Evolutionary conservation across 2,113 vertebrate species (phyloP).

Genomic region (Polypterus bichir): DNA sequence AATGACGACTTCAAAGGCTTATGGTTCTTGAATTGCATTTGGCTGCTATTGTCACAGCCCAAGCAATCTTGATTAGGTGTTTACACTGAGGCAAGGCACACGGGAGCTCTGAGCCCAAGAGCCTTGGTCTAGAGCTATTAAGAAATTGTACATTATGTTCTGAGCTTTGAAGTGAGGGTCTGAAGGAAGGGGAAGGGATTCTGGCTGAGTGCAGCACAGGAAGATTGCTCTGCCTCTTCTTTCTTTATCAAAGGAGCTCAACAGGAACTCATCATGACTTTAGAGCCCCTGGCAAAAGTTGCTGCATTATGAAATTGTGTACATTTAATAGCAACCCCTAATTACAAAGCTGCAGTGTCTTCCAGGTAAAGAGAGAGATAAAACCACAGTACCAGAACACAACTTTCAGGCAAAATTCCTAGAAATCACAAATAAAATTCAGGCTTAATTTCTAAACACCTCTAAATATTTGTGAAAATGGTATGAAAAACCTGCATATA

Average conservation of each 20-base stretch:
- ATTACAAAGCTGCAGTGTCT: conserved; percentile 39
- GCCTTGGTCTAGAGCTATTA: conserved; percentile 99
- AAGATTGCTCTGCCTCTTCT: conserved; percentile 71
- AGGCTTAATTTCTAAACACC: too few species aligned
- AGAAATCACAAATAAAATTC: too few species aligned
- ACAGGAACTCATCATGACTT: conserved; percentile 58
- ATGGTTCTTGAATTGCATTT: conserved; percentile 97
- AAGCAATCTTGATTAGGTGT: conserved; percentile 98
- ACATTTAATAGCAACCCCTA: conserved; percentile 56
- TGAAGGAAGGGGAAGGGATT: conserved; percentile 74
- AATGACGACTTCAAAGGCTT: conserved; percentile 93
- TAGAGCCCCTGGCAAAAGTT: conserved; percentile 53
- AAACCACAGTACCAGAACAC: too few species aligned
- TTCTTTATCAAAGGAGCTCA: conserved; percentile 75
- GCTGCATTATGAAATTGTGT: conserved; percentile 56
- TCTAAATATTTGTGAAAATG: too few species aligned
- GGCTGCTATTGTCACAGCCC: conserved; percentile 92
- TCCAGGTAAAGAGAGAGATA: too few species aligned
- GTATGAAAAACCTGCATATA: too few species aligned
- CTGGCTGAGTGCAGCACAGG: conserved; percentile 75
- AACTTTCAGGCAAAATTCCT: too few species aligned
- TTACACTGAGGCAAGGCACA: conserved; percentile 91
- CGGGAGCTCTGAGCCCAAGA: conserved; percentile 81
- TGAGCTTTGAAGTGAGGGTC: conserved; percentile 97
- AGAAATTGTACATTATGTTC: conserved; percentile 99